Base-by-base conservation (phyloP, 2,888 invertebrate genomes). In the Hypomecis punctinalis region DNA sequence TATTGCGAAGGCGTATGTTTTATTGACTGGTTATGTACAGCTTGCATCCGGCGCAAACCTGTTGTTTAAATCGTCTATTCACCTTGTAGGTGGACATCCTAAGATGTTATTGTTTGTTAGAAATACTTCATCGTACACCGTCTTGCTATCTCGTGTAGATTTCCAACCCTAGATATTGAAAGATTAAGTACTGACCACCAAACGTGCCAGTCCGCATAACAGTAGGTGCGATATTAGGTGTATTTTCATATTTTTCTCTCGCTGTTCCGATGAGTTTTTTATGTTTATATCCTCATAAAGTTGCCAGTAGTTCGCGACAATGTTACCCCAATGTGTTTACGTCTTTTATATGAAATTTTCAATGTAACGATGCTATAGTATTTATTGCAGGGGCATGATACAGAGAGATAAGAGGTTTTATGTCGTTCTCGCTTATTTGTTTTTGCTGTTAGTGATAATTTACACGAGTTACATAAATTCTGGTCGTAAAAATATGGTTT, bases 201-300 rank as follows among this genome's bases (percentile, higher is more conserved):
- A 5, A 35, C 43, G 53, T 56, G 13, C 46, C 46, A 33, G 36
- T 9, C 6, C 23, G 8, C n/a, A 40, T 42, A 47, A 39, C 46
- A 39, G 58, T 69, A 72, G 77, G 77, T 71, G 71, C 74, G 71
- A 80, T 86, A 89, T 88, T 89, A 89, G 85, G 85, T 82, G 83
- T 81, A 85, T 87, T 90, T 89, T 90, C 87, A 90, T 90, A 89
- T 89, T 90, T 89, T 82, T 84, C 83, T 76, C 82, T 73, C 71
- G 76, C 70, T 75, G 76, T 70, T 66, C 76, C 87, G 87, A 90
- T 90, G 90, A 89, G 85, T 88, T 91, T 91, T 93, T 92, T 91
- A 92, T 87, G 90, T 90, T 90, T 90, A 91, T 90, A 79, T 66
- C 78, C 74, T 89, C 90, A 85, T 92, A 90, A 93, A 92, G 82